Evolutionary conservation across 2,888 invertebrate species (phyloP).

Genomic region (Galerucella nymphaeae): DNA sequence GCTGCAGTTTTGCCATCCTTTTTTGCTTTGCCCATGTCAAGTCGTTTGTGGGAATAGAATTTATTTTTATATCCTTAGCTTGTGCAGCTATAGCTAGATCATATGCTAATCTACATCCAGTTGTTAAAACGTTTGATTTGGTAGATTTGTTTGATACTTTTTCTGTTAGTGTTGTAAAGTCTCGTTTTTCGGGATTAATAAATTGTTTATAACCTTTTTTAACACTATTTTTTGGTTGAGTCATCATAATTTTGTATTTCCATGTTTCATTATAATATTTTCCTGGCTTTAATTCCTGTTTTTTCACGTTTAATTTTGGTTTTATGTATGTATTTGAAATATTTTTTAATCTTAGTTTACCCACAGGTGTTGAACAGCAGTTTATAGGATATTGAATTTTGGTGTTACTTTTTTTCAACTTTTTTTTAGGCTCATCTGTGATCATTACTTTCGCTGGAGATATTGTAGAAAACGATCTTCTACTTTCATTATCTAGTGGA

Average conservation of each 20-base stretch:
- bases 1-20: not conserved
- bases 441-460: not conserved
- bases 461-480: not conserved
- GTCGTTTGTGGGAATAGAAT: not conserved
- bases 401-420: not conserved
- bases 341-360: not conserved
- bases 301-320: not conserved
- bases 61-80: not conserved
- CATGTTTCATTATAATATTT: not conserved
- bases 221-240: not conserved
- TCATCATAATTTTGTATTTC: not conserved
- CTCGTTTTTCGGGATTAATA: not conserved
- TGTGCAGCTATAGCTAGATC: not conserved
- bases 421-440: not conserved
- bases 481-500: not conserved
- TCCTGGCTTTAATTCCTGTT: not conserved
- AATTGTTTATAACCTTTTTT: not conserved
- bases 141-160: not conserved
- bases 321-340: not conserved
- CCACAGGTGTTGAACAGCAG: not conserved
- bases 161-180: not conserved
- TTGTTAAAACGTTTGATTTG: not conserved
- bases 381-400: not conserved
- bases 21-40: not conserved
- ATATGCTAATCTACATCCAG: not conserved